Evolutionary conservation across 1,140 invertebrate genomes (phyloP), one percentile per base, ranked within the genome.

Genomic region (Meloidogyne exigua): DNA sequence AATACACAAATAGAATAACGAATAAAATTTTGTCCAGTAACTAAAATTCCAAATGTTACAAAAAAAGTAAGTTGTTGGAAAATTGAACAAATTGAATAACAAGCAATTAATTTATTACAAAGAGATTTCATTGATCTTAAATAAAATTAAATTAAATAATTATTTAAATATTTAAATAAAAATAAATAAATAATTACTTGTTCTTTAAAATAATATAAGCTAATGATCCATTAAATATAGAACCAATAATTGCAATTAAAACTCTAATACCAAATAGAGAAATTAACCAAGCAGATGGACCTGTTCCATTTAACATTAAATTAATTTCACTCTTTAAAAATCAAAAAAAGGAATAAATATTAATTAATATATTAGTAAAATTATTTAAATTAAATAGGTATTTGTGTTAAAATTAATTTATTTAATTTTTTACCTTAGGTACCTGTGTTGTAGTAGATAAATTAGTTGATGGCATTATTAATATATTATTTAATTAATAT

Each of bases 81-180:
- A n/a, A 66, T 66, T 49, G 39, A 28, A 67, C 39, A 69, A 21
- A 72, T 26, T 32, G 70, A 26, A 67, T 66, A 72, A 32, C 25
- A 39, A 23, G 70, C 70, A 67, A 72, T 72, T 39, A 72, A 39
- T 32, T 28, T 72, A 72, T 72, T 72, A 39, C 70, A 72, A 5
- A 39, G 18, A 39, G 25, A 26, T 18, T 72, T 26, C 39, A 72
- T 26, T 26, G 70, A 72, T 39, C 70, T 72, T n/a, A 57, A 57
- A 57, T 32, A 3, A 32, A 32, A 32, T 32, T 32, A 32, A 7
- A 25, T 65, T 65, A 9, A 65, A 65, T 7, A 39, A 39, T 39
- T 39, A 39, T 9, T 44, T 57, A 15, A n/a, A 7, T 18, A 18
- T 18, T 18, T 18, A 49, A 49, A 18, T 49, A 3, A 49, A 49